phyloP scores from a whole-genome alignment of 2,797 vertebrate genomes.

The Pseudomugil gertrudae region DNA sequence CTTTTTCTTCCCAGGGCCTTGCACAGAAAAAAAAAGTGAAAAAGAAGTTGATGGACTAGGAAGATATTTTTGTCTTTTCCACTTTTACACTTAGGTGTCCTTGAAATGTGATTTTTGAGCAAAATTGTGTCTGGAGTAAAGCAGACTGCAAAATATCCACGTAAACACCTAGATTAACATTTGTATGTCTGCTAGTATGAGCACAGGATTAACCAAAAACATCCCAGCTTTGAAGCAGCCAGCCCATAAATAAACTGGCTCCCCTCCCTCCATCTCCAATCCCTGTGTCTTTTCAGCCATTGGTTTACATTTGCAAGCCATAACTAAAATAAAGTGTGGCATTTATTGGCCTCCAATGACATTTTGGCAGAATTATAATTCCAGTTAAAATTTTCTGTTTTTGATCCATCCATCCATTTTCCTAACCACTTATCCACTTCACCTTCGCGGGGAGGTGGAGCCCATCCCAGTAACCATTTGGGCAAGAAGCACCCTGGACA shows the following conservation, averaged over 20 bases:
- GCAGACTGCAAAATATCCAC: conserved; percentile 50
- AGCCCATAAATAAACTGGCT: conserved; percentile 64
- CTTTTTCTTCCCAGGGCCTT: conserved; percentile 72
- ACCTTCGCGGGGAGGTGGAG: too few relatives aligned
- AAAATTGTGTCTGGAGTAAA: conserved; percentile 49
- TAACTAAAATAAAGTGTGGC: conserved; percentile 31
- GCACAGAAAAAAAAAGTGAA: conserved; percentile 40
- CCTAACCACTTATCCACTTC: too few relatives aligned
- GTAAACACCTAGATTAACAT: conserved; percentile 69
- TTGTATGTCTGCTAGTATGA: conserved; percentile 61
- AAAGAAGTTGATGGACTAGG: conserved; percentile 44
- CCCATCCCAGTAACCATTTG: too few relatives aligned
- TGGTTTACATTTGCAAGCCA: conserved; percentile 49
- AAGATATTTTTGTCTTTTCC: conserved; percentile 51
- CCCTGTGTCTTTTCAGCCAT: conserved; percentile 56
- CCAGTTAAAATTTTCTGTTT: conserved; percentile 9
- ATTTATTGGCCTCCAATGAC: conserved; percentile 21
- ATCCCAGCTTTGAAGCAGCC: conserved; percentile 60
- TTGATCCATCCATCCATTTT: too few relatives aligned
- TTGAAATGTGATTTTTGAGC: conserved; percentile 38
- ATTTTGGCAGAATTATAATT: conserved; percentile 9
- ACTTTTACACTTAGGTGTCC: conserved; percentile 42
- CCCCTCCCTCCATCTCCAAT: conserved; percentile 55
- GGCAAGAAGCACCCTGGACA: too few relatives aligned
- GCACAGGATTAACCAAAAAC: conserved; percentile 68